Evolutionary conservation across 2,888 invertebrate species (phyloP).

Genomic region (Calliphora vomitoria): DNA sequence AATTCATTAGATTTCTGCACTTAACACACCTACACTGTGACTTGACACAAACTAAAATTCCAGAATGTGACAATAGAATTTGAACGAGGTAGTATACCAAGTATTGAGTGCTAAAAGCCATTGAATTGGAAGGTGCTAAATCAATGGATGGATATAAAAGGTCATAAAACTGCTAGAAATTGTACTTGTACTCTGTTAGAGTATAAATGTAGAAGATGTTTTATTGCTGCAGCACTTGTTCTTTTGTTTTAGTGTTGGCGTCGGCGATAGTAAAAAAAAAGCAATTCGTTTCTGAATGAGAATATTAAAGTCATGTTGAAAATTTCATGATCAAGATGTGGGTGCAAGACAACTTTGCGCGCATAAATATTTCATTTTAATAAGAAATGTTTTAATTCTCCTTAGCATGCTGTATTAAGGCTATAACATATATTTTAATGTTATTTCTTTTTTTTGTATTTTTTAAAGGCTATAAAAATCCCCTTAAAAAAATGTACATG

Average conservation of each 20-base stretch:
- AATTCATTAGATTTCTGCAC: slow-evolving; percentile 7
- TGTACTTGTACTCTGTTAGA: not conserved
- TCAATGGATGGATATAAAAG: slow-evolving; percentile 14
- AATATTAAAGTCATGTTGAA: slow-evolving; percentile 12
- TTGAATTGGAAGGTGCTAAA: slow-evolving; percentile 43
- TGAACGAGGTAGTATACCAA: not conserved
- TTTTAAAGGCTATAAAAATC: not conserved
- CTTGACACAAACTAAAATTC: not conserved
- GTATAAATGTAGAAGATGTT: not conserved
- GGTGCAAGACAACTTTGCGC: not conserved
- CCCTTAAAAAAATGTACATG: not conserved
- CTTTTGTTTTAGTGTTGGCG: not conserved
- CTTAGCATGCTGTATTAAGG: not conserved
- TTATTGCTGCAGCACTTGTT: not conserved
- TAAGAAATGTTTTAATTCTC: not conserved
- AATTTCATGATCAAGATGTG: not conserved
- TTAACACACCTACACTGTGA: not conserved
- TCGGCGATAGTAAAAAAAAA: not conserved
- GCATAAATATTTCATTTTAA: not conserved
- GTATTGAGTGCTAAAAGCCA: not conserved
- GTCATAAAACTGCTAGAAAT: not conserved
- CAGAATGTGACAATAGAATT: not conserved
- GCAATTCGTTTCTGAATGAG: not conserved
- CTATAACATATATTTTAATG: not conserved
- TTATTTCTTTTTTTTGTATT: not conserved